Evolutionary conservation across 2,113 vertebrate species (phyloP), one percentile per base, ranked within the genome.

Genomic region (Boulengeromyrus knoepffleri): DNA sequence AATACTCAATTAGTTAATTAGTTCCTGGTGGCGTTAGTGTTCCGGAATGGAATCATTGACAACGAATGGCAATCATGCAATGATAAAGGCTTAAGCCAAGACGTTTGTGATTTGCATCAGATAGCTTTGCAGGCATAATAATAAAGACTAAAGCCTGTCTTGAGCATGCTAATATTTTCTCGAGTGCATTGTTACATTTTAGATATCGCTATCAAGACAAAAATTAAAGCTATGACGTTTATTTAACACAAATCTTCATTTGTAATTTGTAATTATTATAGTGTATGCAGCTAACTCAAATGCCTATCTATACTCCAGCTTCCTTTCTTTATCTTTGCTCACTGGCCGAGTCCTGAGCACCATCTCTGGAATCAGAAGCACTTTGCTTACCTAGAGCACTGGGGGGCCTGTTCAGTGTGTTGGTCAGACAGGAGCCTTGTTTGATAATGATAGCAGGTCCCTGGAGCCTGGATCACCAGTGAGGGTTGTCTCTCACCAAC

Each of bases 361-460:
- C n/a, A 1, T 15, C 5, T 6, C 9, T 49, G 12, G 77, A 45
- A 42, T 36, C 58, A 7, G 12, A 21, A 4, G 21, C 24, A n/a
- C 46, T 77, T 21, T 49, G n/a, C 66, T 50, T 62, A 97, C 97
- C 95, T 98, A 97, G 91, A 98, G 96, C 58, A 97, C 94, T 0
- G 97, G 97, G 47, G 47, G 98, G 96, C 91, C 98, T 97, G 93
- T 99, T 98, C 90, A 99, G 95, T 88, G 97, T 96, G 19, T 97
- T 96, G 36, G 96, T 95, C 89, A 97, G 94, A 92, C 97, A 97
- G 94, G 97, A 96, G 92, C 96, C 96, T 93, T 97, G 98, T 93
- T 97, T 97, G 74, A 45, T 39, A 80, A 80, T 80, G 45, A 99
- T 96, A 31, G 97, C 15, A 95, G 0, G 96, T 95, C 91, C 97